phyloP scores from a whole-genome alignment of 2,113 vertebrate genomes.

The Arothron firmamentum region DNA sequence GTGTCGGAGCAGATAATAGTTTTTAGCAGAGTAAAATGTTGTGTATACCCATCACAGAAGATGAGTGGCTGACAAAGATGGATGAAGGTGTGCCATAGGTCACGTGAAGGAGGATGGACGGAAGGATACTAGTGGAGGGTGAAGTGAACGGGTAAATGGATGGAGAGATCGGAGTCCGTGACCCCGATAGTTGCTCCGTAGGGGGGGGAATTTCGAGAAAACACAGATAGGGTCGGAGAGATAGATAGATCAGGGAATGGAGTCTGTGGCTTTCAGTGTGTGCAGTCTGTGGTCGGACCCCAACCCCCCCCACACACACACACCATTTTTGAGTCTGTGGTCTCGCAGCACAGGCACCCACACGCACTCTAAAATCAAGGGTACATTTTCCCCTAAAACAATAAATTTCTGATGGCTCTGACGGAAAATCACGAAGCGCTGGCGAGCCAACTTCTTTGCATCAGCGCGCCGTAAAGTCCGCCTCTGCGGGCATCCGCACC shows the following conservation, averaged over 20 bases:
- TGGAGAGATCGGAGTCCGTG: slow-evolving; percentile 18
- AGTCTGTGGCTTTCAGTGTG: slow-evolving; percentile 64
- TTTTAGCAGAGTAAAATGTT: slow-evolving; percentile 28
- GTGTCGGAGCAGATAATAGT: slow-evolving; percentile 39
- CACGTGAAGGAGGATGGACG: slow-evolving; percentile 22
- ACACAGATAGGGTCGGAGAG: slow-evolving; percentile 40
- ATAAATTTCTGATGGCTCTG: slow-evolving; percentile 24
- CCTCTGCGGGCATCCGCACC: no score
- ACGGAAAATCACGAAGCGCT: slow-evolving; percentile 30
- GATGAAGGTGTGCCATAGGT: slow-evolving; percentile 27
- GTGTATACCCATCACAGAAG: slow-evolving; percentile 14
- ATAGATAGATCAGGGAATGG: slow-evolving; percentile 54
- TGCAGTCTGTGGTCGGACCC: slow-evolving; percentile 56
- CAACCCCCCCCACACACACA: slow-evolving; percentile 36
- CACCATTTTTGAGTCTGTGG: slow-evolving; percentile 61
- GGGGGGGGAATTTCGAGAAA: slow-evolving; percentile 21
- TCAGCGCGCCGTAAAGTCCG: background rate
- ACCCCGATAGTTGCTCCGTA: slow-evolving; percentile 25
- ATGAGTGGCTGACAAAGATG: slow-evolving; percentile 27
- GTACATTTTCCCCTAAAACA: slow-evolving; percentile 13
- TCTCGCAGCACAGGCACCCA: slow-evolving; percentile 31
- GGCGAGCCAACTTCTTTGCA: slow-evolving; percentile 18
- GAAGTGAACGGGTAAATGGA: slow-evolving; percentile 21
- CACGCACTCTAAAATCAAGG: slow-evolving; percentile 27
- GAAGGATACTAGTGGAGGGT: slow-evolving; percentile 24